Evolutionary conservation across 2,113 vertebrate genomes (phyloP), one percentile per base, ranked within the genome.

Genomic region (Sigmodon hispidus): DNA sequence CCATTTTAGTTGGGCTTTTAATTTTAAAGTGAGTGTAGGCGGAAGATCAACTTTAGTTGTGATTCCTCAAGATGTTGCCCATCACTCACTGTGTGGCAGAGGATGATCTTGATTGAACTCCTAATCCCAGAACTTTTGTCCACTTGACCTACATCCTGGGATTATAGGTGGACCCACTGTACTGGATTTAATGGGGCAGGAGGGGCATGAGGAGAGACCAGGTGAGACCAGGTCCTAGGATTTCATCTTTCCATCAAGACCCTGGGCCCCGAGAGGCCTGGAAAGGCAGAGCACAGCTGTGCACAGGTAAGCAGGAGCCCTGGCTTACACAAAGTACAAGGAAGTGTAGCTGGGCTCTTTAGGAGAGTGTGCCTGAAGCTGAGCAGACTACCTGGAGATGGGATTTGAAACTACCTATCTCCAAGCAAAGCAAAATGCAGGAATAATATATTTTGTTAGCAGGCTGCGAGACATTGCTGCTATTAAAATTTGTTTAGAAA

Each of bases 401-500:
- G 45, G 91, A 84, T 73, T 89, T 92, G 61, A 95, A 43, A 75
- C n/a, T 72, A 93, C 26, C 26, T 61, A n/a, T 92, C 50, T 92
- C 48, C 16, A 87, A 67, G 45, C 52, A 91, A 87, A 90, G 40
- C 69, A 61, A 85, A 77, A 95, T 36, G 36, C 3, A 4, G n/a
- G 75, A 95, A 72, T 80, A 93, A 2, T 85, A 31, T 48, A 11
- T 90, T 92, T 70, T 69, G 3, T 72, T 91, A 94, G n/a, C 65
- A 92, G 15, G 11, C 31, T 96, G 50, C 94, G 73, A 96, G 93
- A 70, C 65, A 52, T 87, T 81, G 55, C 77, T 87, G 61, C 43
- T 90, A 36, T 77, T 91, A 69, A 81, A 89, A 55, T 93, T 97
- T 73, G 76, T 92, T 94, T 95, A 79, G 70, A 63, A 77, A 57